phyloP scores from a whole-genome alignment of 1,140 invertebrate species.

The Reticulitermes speratus region DNA sequence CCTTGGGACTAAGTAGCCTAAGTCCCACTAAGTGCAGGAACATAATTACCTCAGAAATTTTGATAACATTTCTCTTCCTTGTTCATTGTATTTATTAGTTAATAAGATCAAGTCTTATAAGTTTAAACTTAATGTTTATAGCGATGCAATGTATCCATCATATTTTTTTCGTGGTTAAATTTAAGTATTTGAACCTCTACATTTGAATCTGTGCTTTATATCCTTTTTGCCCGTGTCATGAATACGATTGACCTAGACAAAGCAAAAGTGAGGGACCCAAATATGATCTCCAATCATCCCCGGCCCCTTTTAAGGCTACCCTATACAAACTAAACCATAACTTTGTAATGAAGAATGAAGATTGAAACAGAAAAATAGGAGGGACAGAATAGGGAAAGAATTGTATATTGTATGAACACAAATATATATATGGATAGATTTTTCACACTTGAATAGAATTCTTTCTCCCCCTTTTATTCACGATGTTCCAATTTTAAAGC shows the following conservation, averaged over 20 bases:
- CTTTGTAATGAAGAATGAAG: neutral
- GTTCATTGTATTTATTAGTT: no score
- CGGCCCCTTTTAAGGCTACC: neutral
- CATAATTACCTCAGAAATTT: no score
- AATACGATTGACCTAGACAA: neutral
- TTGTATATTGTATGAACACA: neutral
- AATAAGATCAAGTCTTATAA: no score
- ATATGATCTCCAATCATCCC: neutral
- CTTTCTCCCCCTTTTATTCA: neutral
- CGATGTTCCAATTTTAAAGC: conserved; percentile 1
- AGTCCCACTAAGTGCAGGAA: no score
- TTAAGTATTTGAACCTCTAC: no score
- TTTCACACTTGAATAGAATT: neutral
- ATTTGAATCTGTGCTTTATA: neutral
- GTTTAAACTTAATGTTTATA: no score
- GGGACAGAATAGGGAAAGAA: neutral
- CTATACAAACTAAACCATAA: neutral
- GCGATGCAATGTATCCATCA: no score
- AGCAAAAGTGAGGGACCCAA: conserved; percentile 2
- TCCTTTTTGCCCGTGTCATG: neutral
- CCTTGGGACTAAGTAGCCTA: neutral
- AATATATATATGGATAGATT: neutral
- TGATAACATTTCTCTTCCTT: no score
- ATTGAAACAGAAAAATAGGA: neutral
- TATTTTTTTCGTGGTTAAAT: no score